These are phyloP conservation scores for Formica exsecta DNA, from an alignment of 1,140 invertebrate genomes.

Conservation along the genomic window DNA sequence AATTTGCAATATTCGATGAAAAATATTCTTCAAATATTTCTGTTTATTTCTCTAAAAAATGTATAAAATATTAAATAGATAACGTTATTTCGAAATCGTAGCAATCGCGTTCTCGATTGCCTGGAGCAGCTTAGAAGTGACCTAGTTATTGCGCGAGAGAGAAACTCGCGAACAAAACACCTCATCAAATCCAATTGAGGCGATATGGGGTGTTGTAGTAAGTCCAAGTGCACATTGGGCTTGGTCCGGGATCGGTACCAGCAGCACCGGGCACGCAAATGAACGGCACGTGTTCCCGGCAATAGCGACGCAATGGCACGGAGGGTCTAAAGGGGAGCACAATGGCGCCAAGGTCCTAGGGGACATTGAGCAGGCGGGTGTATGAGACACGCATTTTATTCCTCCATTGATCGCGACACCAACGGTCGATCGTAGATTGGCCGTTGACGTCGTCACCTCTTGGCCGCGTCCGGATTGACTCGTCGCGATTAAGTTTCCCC, in stretches of 20 bases:
- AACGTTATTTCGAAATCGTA: neutral
- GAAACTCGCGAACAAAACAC: conserved; percentile 57
- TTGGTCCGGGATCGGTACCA: conserved; percentile 56
- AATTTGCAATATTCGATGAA: neutral
- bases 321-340: conserved; percentile 55
- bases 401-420: conserved; percentile 67
- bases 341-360: conserved; percentile 62
- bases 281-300: conserved; percentile 24
- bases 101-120: conserved; percentile 26
- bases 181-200: conserved; percentile 65
- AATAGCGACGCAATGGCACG: conserved; percentile 39
- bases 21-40: neutral
- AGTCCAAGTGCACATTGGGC: conserved; percentile 65
- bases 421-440: conserved; percentile 67
- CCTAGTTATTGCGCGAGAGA: conserved; percentile 46
- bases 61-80: neutral
- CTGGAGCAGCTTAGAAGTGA: neutral
- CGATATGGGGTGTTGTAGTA: conserved; percentile 2
- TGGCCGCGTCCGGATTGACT: conserved; percentile 64
- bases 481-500: conserved; percentile 69
- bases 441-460: conserved; percentile 74
- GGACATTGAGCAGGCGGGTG: neutral
- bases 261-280: conserved; percentile 20
- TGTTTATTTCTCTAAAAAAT: neutral
- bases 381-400: conserved; percentile 40